Conservation (phyloP, 2,113 vertebrate species). For the Stegastes partitus region DNA sequence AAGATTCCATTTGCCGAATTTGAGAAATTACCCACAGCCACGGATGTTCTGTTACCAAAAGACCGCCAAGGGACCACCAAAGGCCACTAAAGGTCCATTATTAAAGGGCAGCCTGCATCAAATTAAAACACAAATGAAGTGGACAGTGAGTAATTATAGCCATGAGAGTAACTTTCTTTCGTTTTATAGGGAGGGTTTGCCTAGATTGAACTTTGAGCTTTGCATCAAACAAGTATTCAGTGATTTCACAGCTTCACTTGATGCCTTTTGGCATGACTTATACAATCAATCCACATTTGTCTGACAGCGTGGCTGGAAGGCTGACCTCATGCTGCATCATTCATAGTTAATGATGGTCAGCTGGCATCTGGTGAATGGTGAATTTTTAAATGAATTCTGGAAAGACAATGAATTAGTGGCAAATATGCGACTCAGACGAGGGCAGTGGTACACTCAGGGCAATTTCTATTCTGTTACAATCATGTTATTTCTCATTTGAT, state of each 20-base stretch:
- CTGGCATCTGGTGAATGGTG: constrained; percentile 49
- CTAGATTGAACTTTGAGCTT: constrained; percentile 32
- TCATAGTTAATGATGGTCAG: constrained; percentile 48
- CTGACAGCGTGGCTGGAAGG: constrained; percentile 10
- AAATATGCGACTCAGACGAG: constrained; percentile 20
- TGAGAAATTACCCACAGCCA: constrained; percentile 20
- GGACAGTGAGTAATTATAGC: constrained; percentile 56
- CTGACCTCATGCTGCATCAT: constrained; percentile 46
- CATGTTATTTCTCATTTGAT: constrained; percentile 6
- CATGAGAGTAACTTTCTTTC: constrained; percentile 36
- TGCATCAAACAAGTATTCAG: constrained; percentile 39
- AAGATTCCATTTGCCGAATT: neutral
- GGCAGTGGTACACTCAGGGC: constrained; percentile 3
- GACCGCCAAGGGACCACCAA: constrained; percentile 24
- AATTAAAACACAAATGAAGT: constrained; percentile 68
- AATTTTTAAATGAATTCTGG: constrained; percentile 32
- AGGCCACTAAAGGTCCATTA: constrained; percentile 28
- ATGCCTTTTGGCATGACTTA: constrained; percentile 40
- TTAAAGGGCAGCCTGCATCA: constrained; percentile 59
- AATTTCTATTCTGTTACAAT: neutral
- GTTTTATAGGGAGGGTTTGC: constrained; percentile 35
- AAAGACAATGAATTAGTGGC: constrained; percentile 27
- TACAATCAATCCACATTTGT: constrained; percentile 39
- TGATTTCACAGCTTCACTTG: constrained; percentile 39
- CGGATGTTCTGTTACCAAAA: constrained; percentile 26